Evolutionary conservation across 2,888 invertebrate genomes (phyloP).

Genomic region (Teinopalpus imperialis): DNA sequence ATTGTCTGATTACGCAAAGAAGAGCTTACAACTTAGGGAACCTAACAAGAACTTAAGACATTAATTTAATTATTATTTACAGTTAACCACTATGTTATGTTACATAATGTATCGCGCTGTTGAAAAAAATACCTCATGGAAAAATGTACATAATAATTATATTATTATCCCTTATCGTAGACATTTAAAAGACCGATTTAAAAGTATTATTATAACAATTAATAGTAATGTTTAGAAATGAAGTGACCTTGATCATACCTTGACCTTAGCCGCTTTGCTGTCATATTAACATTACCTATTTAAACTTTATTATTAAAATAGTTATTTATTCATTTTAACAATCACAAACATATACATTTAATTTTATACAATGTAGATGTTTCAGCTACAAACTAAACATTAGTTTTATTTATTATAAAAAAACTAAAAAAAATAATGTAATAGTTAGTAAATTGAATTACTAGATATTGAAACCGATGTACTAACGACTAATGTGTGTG

Average conservation of each 20-base stretch:
- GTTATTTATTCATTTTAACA: constrained; percentile 19
- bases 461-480: constrained; percentile 42
- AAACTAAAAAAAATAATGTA: constrained; percentile 1
- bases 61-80: constrained; percentile 48
- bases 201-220: constrained; percentile 63
- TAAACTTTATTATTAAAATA: constrained; percentile 29
- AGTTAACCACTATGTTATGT: constrained; percentile 43
- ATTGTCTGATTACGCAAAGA: constrained; percentile 39
- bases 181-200: constrained; percentile 27
- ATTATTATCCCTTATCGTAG: constrained; percentile 46
- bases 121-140: constrained; percentile 66
- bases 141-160: constrained; percentile 50
- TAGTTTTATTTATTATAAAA: constrained; percentile 4
- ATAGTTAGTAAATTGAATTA: constrained; percentile 30
- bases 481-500: constrained; percentile 50
- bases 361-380: constrained; percentile 13
- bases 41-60: constrained; percentile 53
- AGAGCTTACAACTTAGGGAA: constrained; percentile 76
- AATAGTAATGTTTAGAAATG: constrained; percentile 72
- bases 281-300: constrained; percentile 50
- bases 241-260: constrained; percentile 79
- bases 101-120: constrained; percentile 60
- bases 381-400: background rate
- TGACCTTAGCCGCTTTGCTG: constrained; percentile 72
- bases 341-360: background rate